Conservation (phyloP, 2,797 vertebrate species). For the Xiphophorus birchmanni region DNA sequence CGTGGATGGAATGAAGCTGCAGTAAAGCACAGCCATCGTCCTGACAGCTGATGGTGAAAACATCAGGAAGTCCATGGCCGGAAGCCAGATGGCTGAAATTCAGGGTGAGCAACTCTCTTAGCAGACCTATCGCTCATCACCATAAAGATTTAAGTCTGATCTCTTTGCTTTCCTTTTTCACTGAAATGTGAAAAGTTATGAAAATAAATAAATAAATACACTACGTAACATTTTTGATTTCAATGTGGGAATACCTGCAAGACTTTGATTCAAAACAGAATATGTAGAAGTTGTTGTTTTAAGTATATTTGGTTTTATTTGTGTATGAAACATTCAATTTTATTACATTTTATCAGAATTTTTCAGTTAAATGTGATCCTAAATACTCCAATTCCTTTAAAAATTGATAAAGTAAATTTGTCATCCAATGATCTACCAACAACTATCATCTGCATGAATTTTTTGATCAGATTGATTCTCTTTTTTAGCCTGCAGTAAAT, state of each 20-base stretch:
- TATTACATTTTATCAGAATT: not conserved
- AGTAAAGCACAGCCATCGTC: conserved; percentile 4
- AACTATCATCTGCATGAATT: not conserved
- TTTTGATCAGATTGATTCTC: not conserved
- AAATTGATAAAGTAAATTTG: not conserved
- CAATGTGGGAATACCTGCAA: not conserved
- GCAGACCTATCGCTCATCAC: conserved; percentile 2
- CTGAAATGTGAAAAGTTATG: not conserved
- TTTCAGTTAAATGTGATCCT: not conserved
- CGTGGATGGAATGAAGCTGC: conserved; percentile 16
- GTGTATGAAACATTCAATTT: not conserved
- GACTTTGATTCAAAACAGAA: not conserved
- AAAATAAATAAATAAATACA: not conserved
- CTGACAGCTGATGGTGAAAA: conserved; percentile 18
- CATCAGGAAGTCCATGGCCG: conserved; percentile 17
- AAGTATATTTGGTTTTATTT: not conserved
- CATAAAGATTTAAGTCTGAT: not conserved
- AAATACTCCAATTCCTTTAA: not conserved
- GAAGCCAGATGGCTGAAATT: conserved; percentile 16
- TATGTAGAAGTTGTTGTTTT: not conserved
- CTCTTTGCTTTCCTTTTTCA: conserved; percentile 2
- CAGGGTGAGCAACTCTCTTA: conserved; percentile 7
- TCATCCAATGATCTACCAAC: not conserved
- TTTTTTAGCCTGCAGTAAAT: not conserved
- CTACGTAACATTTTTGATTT: not conserved